A percentile compares a stretch with the other conserved stretches of the same genome.
Evolutionary conservation across 2,888 invertebrate genomes (phyloP).

Genomic region (Drosophila mimetica): DNA sequence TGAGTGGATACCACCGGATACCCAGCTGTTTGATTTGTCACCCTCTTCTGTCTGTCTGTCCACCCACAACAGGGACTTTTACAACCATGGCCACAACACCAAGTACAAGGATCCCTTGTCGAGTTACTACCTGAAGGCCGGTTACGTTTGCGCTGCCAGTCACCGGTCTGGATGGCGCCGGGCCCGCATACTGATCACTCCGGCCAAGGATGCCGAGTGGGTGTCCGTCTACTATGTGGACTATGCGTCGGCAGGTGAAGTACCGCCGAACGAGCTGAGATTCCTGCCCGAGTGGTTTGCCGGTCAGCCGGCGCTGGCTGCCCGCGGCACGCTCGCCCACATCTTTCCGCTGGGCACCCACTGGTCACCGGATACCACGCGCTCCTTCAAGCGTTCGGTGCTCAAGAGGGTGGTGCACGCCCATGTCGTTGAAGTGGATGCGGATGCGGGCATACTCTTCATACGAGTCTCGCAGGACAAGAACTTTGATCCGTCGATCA

Average conservation of each 20-base stretch:
- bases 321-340: conserved; percentile 46
- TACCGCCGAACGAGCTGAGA: background rate
- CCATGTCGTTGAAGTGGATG: conserved; percentile 35
- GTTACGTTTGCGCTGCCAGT: conserved; percentile 27
- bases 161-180: conserved; percentile 31
- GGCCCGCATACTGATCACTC: conserved; percentile 16
- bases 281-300: conserved; percentile 17
- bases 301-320: conserved; percentile 11
- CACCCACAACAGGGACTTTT: conserved; percentile 12
- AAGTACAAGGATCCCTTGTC: background rate
- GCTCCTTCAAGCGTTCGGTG: conserved; percentile 12
- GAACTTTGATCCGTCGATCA: background rate
- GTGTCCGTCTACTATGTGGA: conserved; percentile 38
- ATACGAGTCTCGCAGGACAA: conserved; percentile 3
- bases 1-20: conserved; percentile 5
- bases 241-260: conserved; percentile 18
- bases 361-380: conserved; percentile 24
- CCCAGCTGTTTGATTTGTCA: too few relatives aligned
- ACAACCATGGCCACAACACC: background rate
- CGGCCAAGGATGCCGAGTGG: accelerated
- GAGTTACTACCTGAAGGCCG: conserved; percentile 16
- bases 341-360: conserved; percentile 39
- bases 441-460: background rate
- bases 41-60: background rate
- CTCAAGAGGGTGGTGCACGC: background rate